Evolutionary conservation across 2,797 vertebrate genomes (phyloP), one percentile per base, ranked within the genome.

Genomic region (Diceros bicornis): DNA sequence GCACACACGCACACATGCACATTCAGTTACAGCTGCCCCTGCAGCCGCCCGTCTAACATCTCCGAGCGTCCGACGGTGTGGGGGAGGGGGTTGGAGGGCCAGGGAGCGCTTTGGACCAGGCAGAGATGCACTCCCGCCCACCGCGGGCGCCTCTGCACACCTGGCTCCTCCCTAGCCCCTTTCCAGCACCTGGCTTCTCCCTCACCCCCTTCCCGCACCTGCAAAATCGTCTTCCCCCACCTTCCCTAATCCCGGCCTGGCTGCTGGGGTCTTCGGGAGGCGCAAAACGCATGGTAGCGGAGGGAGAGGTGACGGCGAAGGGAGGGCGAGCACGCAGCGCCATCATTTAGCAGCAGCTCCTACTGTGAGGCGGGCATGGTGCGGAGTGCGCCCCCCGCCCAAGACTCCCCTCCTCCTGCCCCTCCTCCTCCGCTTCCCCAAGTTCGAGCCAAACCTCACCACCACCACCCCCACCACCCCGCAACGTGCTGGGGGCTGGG

Each of bases 1-100:
- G 10, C 52, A 2, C 96, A 4, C 68, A 34, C 77, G 21, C 55
- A 9, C 23, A 17, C 47, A 47, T 47, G 50, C 14, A 52, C 50
- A 13, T 52, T 52, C 50, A 13, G 34, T 18, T 9, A 7, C 41
- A 21, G 52, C 66, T 21, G 78, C 52, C 84, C 91, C 74, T 29
- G 74, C n/a, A 16, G 59, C 77, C 23, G 23, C 83, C 1, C 64
- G 11, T 95, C 96, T 83, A 81, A 97, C 84, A 92, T 95, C n/a
- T 6, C 41, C 12, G 5, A 29, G 52, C 10, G 9, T 13, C 44
- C 0, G 34, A 11, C 4, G 12, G n/a, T 0, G 23, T 6, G 41
- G 57, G 66, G 29, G 72, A 11, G 23, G 32, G 32, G 23, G 78
- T 32, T 16, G 77, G 32, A 0, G 41, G 10, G 27, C 6, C 4